These are phyloP conservation scores for Pempheris klunzingeri DNA, from an alignment of 2,797 vertebrate species.

Conservation along the genomic window DNA sequence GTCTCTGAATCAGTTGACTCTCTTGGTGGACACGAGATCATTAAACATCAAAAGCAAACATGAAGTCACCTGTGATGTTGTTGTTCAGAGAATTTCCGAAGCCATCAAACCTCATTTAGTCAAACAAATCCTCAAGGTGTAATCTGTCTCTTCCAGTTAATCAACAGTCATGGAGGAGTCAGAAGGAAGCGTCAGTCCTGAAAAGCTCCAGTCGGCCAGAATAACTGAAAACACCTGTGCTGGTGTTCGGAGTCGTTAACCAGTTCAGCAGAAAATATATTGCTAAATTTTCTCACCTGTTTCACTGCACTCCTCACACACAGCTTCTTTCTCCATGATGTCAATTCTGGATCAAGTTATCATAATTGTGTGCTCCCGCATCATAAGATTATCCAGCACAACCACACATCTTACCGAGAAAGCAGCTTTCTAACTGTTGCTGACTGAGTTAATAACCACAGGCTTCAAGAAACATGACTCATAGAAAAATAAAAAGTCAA, in stretches of 20 bases:
- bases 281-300: not conserved
- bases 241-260: not conserved
- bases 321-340: not conserved
- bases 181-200: not conserved
- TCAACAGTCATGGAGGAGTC: not conserved
- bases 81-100: not conserved
- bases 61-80: not conserved
- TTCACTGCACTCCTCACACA: not conserved
- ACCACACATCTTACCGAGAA: not conserved
- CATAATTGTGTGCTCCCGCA: too few relatives aligned
- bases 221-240: conserved; percentile 8
- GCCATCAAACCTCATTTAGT: conserved; percentile 1
- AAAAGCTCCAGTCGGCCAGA: conserved; percentile 28
- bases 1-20: not conserved
- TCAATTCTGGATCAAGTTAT: not conserved
- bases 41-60: not conserved
- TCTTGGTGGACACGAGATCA: not conserved
- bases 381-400: too few relatives aligned
- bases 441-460: not conserved
- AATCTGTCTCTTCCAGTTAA: not conserved
- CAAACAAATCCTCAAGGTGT: not conserved
- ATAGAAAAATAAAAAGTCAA: not conserved
- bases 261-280: not conserved
- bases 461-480: not conserved
- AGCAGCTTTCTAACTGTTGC: not conserved